Evolutionary conservation across 2,888 invertebrate genomes (phyloP), one percentile per base, ranked within the genome.

Genomic region (Tipula vernalis): DNA sequence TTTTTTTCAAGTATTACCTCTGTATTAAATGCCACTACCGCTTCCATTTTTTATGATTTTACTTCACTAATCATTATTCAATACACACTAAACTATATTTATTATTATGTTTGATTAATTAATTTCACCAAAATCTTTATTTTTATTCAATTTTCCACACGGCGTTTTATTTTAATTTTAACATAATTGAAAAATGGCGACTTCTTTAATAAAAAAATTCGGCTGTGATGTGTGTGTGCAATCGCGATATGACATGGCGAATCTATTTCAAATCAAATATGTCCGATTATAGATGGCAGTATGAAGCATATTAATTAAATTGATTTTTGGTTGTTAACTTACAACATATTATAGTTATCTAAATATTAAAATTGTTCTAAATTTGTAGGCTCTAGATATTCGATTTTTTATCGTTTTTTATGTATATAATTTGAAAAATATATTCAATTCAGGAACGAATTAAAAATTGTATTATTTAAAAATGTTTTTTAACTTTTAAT

Each of bases 1-100:
- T 71, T n/a, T 71, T 28, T 28, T 5, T 15, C 10, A 28, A 28
- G 57, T 12, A 71, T 84, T 90, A 91, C 91, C 91, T 91, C 91
- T 89, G 89, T 90, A 89, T 91, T 91, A 88, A 91, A 91, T 87
- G 91, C 90, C 87, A 90, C 90, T 87, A 91, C 91, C 88, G 90
- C 91, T 88, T 91, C 91, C 91, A 91, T 91, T 88, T 88, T 89
- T 83, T 10, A 86, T 5, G 36, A 57, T 86, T 57, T 57, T 85
- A 36, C 12, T 51, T 39, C 57, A 86, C 86, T 57, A 42, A 42
- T 39, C 57, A 86, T 86, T 44, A 86, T 86, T 71, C 71, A 71
- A 28, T 71, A 71, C 28, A 85, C 12, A 10, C 71, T 71, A 28
- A 71, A 71, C 28, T 71, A 71, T 28, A 71, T 8, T 71, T 28